phyloP scores from a whole-genome alignment of 2,113 vertebrate species.

The Prunella fulvescens region DNA sequence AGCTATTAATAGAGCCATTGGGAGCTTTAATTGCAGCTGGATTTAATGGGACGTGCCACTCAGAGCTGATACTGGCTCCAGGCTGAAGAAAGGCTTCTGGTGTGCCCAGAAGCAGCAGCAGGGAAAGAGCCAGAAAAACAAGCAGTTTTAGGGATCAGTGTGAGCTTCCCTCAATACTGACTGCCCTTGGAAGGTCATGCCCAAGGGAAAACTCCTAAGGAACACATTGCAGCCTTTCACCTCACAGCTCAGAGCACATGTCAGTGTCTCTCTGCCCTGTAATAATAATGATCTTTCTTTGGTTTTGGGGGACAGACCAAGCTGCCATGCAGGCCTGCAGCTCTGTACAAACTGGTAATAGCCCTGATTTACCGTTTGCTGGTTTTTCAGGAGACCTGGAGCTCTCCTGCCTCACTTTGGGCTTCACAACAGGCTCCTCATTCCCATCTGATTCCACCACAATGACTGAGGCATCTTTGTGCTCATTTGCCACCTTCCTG shows the following conservation, averaged over 20 bases:
- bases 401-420: background rate
- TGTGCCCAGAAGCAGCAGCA: background rate
- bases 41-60: background rate
- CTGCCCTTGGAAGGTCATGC: background rate
- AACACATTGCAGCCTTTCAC: background rate
- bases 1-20: conserved; percentile 28
- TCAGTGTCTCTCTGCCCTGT: background rate
- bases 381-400: background rate
- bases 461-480: background rate
- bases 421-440: background rate
- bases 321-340: background rate
- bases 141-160: background rate
- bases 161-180: background rate
- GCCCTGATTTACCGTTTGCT: background rate
- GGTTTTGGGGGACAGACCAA: background rate
- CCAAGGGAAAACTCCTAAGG: background rate
- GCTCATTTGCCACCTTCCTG: background rate
- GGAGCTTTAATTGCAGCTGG: conserved; percentile 25
- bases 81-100: background rate
- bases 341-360: background rate
- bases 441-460: background rate
- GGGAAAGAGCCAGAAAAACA: background rate
- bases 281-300: background rate
- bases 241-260: rapidly evolving
- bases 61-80: background rate